Conservation (phyloP, 2,888 invertebrate species). For the Synanthedon tipuliformis region DNA sequence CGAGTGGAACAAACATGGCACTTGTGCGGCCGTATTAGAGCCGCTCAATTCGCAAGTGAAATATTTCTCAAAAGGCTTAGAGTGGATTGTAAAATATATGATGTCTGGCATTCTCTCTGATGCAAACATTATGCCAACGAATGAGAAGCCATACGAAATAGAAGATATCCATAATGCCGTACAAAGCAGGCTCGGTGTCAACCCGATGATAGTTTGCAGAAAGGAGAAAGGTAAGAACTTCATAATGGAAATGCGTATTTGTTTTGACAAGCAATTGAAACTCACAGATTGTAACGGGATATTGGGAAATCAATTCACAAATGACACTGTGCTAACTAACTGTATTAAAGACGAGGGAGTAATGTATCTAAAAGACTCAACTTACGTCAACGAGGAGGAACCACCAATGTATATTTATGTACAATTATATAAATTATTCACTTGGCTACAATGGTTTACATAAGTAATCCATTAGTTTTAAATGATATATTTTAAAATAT, state of each 20-base stretch:
- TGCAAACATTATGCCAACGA: conserved; percentile 63
- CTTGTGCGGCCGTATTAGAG: conserved; percentile 75
- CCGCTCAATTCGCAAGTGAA: conserved; percentile 72
- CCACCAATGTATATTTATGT: conserved; percentile 51
- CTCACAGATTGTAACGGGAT: conserved; percentile 76
- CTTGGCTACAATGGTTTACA: conserved; percentile 74
- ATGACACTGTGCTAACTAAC: conserved; percentile 67
- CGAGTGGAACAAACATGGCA: conserved; percentile 88
- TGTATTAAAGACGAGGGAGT: conserved; percentile 67
- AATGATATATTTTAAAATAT: not conserved
- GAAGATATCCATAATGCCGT: conserved; percentile 43
- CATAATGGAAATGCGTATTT: conserved; percentile 79
- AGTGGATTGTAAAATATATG: conserved; percentile 71
- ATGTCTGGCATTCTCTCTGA: conserved; percentile 71
- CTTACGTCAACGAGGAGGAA: conserved; percentile 9
- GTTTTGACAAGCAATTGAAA: conserved; percentile 75
- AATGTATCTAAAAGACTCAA: conserved; percentile 60
- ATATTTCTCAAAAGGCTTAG: conserved; percentile 76
- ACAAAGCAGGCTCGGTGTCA: conserved; percentile 62
- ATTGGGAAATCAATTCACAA: conserved; percentile 4
- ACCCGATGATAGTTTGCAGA: conserved; percentile 74
- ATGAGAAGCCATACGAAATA: conserved; percentile 20
- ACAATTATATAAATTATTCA: conserved; percentile 66
- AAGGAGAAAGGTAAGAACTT: conserved; percentile 70
- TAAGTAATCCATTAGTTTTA: conserved; percentile 34